Evolutionary conservation across 92 coral and sea anemone genomes (phyloP).

Genomic region (Scolanthus callimorphus): DNA sequence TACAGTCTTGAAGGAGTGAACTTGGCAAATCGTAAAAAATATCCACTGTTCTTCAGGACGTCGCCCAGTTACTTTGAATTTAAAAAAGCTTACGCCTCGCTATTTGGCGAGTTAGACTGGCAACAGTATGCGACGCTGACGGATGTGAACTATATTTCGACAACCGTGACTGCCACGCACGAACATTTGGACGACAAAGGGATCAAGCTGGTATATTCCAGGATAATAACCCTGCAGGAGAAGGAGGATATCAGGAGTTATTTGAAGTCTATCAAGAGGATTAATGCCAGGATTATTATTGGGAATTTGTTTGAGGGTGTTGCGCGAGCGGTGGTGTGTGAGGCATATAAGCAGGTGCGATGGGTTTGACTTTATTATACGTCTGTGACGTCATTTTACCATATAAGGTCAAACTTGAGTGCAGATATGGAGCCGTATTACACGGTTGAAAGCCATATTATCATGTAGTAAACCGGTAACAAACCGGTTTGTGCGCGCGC

Average conservation of each 20-base stretch:
- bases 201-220: slow-evolving; percentile 58
- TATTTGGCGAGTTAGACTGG: slow-evolving; percentile 69
- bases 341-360: slow-evolving; percentile 68
- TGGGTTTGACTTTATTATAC: background rate
- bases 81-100: slow-evolving; percentile 61
- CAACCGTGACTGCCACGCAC: slow-evolving; percentile 64
- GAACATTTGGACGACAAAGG: slow-evolving; percentile 55
- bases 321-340: slow-evolving; percentile 78
- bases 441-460: no score
- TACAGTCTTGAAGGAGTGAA: slow-evolving; percentile 79
- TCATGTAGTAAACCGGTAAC: no score
- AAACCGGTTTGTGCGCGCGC: no score
- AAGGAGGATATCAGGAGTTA: slow-evolving; percentile 60
- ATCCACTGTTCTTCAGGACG: slow-evolving; percentile 73
- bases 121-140: slow-evolving; percentile 77
- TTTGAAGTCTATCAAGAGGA: slow-evolving; percentile 50
- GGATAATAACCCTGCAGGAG: slow-evolving; percentile 64
- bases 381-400: no score
- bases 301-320: slow-evolving; percentile 69
- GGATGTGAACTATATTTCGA: slow-evolving; percentile 70
- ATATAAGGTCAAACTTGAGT: no score
- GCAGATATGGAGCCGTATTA: no score
- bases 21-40: slow-evolving; percentile 64
- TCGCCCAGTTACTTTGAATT: slow-evolving; percentile 83
- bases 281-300: slow-evolving; percentile 59